Conservation (phyloP, 1,140 invertebrate genomes). For the Doryteuthis pealeii region DNA sequence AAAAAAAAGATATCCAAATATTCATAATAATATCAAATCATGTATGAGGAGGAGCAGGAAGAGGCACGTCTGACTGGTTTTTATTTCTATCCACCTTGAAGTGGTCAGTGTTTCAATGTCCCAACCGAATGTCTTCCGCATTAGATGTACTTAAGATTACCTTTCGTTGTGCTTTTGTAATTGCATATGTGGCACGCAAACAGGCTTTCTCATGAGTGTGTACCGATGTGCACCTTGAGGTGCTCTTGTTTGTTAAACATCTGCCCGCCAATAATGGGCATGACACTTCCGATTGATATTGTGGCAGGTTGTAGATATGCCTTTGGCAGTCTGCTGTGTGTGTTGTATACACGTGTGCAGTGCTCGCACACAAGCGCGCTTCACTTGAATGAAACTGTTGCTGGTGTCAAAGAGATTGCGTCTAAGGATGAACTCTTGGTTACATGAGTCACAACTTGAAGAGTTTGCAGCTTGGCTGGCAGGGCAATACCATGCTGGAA, state of each 20-base stretch:
- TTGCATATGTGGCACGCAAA: neutral
- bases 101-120: neutral
- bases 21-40: no score
- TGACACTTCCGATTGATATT: neutral
- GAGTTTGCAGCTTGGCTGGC: neutral
- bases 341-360: neutral
- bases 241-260: constrained; percentile 3
- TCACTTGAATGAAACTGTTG: neutral
- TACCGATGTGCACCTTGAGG: neutral
- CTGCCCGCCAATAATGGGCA: neutral
- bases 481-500: neutral
- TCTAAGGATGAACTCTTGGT: neutral
- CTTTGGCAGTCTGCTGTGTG: neutral
- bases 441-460: neutral
- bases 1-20: no score
- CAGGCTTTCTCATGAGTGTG: neutral
- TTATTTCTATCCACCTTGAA: neutral
- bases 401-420: neutral
- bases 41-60: no score
- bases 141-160: neutral
- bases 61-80: neutral
- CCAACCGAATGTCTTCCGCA: neutral
- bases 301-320: constrained; percentile 1
- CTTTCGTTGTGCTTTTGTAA: constrained; percentile 4
- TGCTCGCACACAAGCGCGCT: neutral